phyloP scores from a whole-genome alignment of 2,797 vertebrate species.

The Netta rufina region DNA sequence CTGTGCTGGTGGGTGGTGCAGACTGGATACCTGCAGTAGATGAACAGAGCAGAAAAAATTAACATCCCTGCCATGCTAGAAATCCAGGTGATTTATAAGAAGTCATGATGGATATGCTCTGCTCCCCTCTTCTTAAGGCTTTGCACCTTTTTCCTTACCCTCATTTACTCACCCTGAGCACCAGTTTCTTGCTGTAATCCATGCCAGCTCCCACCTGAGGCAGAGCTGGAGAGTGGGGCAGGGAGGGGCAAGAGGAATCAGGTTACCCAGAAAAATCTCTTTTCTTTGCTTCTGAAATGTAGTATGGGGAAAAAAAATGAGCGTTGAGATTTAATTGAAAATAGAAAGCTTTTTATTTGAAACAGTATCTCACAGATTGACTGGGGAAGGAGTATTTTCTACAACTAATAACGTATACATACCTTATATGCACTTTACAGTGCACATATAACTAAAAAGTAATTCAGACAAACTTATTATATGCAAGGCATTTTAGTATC shows the following conservation, averaged over 20 bases:
- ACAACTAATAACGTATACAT: neutral
- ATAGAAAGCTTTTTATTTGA: neutral
- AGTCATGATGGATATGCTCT: neutral
- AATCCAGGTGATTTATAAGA: neutral
- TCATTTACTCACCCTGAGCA: neutral
- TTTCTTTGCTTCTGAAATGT: neutral
- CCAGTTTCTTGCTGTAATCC: neutral
- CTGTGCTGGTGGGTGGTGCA: neutral
- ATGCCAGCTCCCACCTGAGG: neutral
- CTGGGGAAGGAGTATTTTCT: neutral
- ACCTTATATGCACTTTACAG: neutral
- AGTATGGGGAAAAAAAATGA: neutral
- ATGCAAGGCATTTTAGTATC: neutral
- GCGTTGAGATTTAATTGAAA: neutral
- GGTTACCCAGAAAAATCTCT: neutral
- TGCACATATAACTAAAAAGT: neutral
- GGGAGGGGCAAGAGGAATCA: neutral
- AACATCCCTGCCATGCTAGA: neutral
- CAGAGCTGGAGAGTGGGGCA: accelerated
- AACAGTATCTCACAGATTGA: neutral
- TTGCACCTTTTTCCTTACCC: neutral
- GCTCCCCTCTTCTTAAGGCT: neutral
- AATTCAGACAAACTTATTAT: neutral
- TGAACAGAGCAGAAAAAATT: neutral
- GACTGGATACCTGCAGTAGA: accelerated